Evolutionary conservation across 2,113 vertebrate genomes (phyloP), one percentile per base, ranked within the genome.

Genomic region (Dipodomys stephensi): DNA sequence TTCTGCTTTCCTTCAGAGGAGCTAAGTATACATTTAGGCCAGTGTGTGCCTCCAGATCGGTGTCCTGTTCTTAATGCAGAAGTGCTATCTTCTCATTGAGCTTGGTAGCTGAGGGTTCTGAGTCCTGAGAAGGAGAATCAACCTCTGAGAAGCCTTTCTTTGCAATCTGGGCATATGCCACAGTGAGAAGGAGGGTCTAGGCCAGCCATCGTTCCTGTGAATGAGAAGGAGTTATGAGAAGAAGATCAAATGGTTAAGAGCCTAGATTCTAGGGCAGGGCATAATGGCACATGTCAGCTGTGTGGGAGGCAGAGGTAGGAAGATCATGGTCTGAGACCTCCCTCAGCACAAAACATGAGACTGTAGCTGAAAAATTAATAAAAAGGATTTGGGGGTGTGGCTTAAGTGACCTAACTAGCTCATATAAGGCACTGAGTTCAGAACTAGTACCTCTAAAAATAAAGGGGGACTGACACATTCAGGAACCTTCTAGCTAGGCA

Each of bases 161-260:
- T 69, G 7, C 0, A 27, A 2, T 25, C 64, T 22, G 62, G 64
- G 49, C 30, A 1, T 53, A 13, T 57, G 53, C 53, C 11, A 3
- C 4, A 0, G 22, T 4, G 8, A 44, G 20, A 46, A 2, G 4
- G 1, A 68, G 5, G 35, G 60, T 4, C 57, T 32, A 39, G 35
- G 74, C 2, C 53, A 80, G 73, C 11, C 32, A 25, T 2, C 44
- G 71, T 15, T 6, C 22, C 35, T 60, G 1, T 69, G 46, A 74
- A 22, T 67, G 28, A 27, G 9, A 32, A 62, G 72, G 32, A 90
- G 19, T 4, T 4, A 1, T 25, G 16, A 28, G 49, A 80, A 44
- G 35, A 25, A 53, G 28, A 13, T 25, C 15, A 67, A 35, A 35
- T 44, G 49, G 68, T 16, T 68, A 80, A 78, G 65, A 84, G 64